Base-by-base conservation (phyloP, 2,888 invertebrate species). In the Caenorhabditis sinica region DNA sequence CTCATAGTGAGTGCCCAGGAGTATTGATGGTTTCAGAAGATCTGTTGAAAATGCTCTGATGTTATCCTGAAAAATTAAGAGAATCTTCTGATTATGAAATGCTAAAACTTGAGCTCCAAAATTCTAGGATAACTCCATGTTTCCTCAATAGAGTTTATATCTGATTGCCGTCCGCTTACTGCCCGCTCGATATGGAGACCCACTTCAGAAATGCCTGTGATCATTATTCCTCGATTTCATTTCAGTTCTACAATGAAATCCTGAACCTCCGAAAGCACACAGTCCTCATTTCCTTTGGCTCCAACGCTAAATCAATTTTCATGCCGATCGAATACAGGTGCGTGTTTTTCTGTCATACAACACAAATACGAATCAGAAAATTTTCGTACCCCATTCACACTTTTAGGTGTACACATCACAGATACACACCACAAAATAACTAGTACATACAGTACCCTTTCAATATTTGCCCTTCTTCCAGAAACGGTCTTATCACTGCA, bases 401-500 rank as follows among this genome's bases (percentile, higher is more conserved):
- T 36, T 36, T 36, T 40, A 11, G 2, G 13, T 15, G 20, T 43
- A 65, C 30, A 45, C 11, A 65, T 28, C 65, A 65, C 30, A 63
- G n/a, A n/a, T n/a, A n/a, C n/a, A n/a, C n/a, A 40, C 1, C 43
- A 13, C 61, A 63, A 60, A 63, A 66, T 13, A n/a, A n/a, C n/a
- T n/a, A n/a, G n/a, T n/a, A n/a, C n/a, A n/a, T 25, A 53, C 40
- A 30, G 33, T 56, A 61, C 61, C 11, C 23, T 40, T 13, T 20
- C 49, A 20, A 20, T 20, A 49, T 61, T 40, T 40, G 40, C 13
- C 6, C 13, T 15, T n/a, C 23, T 65, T 86, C 61, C 74, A 87
- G 87, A 51, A 68, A 83, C 36, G 72, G 86, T 15, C 72, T 88
- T 28, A 71, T 88, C 33, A 68, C 72, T 43, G 72, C 79, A 23